Evolutionary conservation across 2,797 vertebrate genomes (phyloP), one percentile per base, ranked within the genome.

Genomic region (Gambelia wislizenii): DNA sequence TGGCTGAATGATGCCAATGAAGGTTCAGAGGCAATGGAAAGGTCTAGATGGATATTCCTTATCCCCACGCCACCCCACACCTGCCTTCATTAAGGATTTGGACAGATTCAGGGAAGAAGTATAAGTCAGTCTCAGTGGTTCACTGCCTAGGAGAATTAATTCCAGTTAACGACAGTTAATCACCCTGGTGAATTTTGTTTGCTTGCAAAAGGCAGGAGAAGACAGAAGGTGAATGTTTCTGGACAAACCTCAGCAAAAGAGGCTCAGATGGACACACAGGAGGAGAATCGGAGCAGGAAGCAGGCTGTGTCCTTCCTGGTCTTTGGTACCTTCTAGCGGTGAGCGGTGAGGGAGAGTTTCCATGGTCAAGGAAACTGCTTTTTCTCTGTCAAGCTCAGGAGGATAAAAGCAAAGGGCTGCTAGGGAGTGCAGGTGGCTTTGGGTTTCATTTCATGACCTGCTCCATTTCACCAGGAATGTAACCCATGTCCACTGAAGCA

Each of bases 71-170:
- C 56, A 10, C 22, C 22, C 25, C 14, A 27, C 3, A 1, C 79
- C 22, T 12, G 2, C 20, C 8, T 10, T 16, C 56, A 7, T 8
- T 5, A 12, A 36, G 7, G 52, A 59, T 30, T 2, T 18, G 69
- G 83, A 85, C 91, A 93, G 82, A 93, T 90, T 86, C 79, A 74
- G 92, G 16, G 89, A 42, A 92, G 91, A 94, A 95, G 94, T 94
- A 94, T 91, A 90, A 93, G 83, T 49, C 93, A 90, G 93, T 95
- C 92, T 91, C 86, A 95, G 95, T 92, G 83, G 85, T 89, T 95
- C 89, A 67, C 52, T 94, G 72, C 89, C 95, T 81, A 64, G 87
- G 78, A 92, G 92, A 93, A 95, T 95, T 95, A 94, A 95, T 95
- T 95, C 92, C 89, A 0, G 77, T 88, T 89, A 85, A 90, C 87